Evolutionary conservation across 2,888 invertebrate species (phyloP), one percentile per base, ranked within the genome.

Genomic region (Temnothorax rugatulus): DNA sequence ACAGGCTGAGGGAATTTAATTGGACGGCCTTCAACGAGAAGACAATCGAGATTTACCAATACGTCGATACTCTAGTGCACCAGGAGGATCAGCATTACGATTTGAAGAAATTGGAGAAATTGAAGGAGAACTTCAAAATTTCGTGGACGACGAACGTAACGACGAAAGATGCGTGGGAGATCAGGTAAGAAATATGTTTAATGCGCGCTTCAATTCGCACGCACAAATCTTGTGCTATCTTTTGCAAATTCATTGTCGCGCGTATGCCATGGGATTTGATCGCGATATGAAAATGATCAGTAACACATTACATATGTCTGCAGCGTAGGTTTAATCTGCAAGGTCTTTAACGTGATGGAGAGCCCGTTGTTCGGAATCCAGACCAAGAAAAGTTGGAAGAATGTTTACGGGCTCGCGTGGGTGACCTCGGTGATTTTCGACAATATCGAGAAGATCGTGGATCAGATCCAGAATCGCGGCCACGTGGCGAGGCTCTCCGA

Each of bases 281-380:
- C 15, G 21, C 18, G 13, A 41, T 57, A 41, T 29, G 29, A 41
- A 57, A 15, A 41, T 74, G 41, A 41, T 81, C 15, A 61, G 8
- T 61, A 57, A 84, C 47, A 71, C 68, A n/a, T 59, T 82, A 5
- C 34, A 68, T 89, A 59, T 84, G 77, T 90, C 88, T 93, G 90
- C 92, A 94, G 93, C 91, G 92, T 94, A 91, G 94, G 94, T 86
- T 86, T 91, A 76, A 66, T 93, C 84, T 94, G 94, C 88, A 93
- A 93, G 87, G 25, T 93, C 2, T 92, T 94, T 64, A 86, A 87
- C 68, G 54, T 94, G 29, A 89, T 91, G 76, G 93, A 94, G 84
- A 92, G 91, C 77, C 92, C 92, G 7, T 75, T 94, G 4, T 94
- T 93, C 84, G 79, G 90, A 25, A 91, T 93, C 21, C 90, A 89